Percentiles rank a stretch among this genome's conserved stretches.
phyloP scores from a whole-genome alignment of 2,888 invertebrate genomes.

The Bombyx huttoni region DNA sequence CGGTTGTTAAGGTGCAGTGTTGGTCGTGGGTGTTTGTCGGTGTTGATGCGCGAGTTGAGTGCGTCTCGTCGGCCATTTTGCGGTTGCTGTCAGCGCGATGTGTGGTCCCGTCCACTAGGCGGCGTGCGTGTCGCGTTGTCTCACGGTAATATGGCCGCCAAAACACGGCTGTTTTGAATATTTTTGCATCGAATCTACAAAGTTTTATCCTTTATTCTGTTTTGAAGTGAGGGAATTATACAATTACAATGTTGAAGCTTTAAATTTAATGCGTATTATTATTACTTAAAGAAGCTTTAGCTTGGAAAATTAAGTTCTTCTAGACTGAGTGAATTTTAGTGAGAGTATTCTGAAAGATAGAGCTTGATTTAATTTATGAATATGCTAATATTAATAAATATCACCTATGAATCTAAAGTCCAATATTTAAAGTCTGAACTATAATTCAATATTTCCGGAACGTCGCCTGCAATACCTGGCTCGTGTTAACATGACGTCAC shows the following conservation, averaged over 20 bases:
- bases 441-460: slow-evolving; percentile 2
- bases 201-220: slow-evolving; percentile 12
- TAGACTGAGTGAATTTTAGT: too few relatives aligned
- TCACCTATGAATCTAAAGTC: too few relatives aligned
- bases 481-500: slow-evolving; percentile 24
- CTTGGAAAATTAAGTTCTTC: neutral
- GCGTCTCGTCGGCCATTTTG: slow-evolving; percentile 50
- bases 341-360: too few relatives aligned
- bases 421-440: neutral
- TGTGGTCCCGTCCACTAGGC: slow-evolving; percentile 52
- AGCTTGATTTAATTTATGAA: too few relatives aligned
- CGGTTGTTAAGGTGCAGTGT: slow-evolving; percentile 31
- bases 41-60: slow-evolving; percentile 17
- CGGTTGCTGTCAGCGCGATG: slow-evolving; percentile 33
- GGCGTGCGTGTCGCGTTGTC: slow-evolving; percentile 52
- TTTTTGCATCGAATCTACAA: slow-evolving; percentile 48
- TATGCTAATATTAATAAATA: too few relatives aligned
- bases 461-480: slow-evolving; percentile 3
- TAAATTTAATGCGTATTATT: neutral
- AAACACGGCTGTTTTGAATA: slow-evolving; percentile 49
- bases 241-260: neutral
- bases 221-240: slow-evolving; percentile 5
- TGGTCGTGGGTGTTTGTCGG: slow-evolving; percentile 25
- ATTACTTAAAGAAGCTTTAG: neutral
- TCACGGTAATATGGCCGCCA: slow-evolving; percentile 45